phyloP scores from a whole-genome alignment of 1,140 invertebrate species.

The Hesperophylax magnus region DNA sequence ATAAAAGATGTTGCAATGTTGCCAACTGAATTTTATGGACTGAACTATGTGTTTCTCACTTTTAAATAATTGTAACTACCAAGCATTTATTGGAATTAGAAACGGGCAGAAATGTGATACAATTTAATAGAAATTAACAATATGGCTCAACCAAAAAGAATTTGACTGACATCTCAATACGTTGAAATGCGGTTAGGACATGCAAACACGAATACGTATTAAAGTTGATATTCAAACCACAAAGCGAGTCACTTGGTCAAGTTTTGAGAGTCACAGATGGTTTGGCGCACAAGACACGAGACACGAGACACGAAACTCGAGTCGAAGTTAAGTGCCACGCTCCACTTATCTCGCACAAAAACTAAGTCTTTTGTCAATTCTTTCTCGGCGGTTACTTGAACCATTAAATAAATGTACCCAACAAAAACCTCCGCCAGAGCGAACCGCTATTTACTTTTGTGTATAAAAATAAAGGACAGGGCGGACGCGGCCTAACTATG shows the following conservation, averaged over 20 bases:
- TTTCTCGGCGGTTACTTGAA: constrained; percentile 18
- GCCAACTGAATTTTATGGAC: no score
- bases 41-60: no score
- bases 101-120: no score
- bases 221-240: neutral
- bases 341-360: constrained; percentile 40
- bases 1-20: no score
- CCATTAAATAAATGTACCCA: constrained; percentile 26
- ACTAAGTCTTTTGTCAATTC: constrained; percentile 45
- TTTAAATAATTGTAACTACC: no score
- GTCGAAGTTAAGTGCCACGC: constrained; percentile 40
- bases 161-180: no score
- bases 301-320: constrained; percentile 4
- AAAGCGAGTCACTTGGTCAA: neutral
- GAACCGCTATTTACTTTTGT: constrained; percentile 39
- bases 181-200: no score
- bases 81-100: no score
- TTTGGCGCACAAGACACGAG: constrained; percentile 18
- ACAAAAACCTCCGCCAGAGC: constrained; percentile 21
- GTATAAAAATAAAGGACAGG: constrained; percentile 28
- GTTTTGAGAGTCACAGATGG: constrained; percentile 13
- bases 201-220: neutral
- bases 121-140: no score
- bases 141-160: no score
- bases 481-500: neutral